A percentile compares a stretch with the other conserved stretches of the same genome.
phyloP scores from a whole-genome alignment of 2,888 invertebrate species.

The Pammene aurita region DNA sequence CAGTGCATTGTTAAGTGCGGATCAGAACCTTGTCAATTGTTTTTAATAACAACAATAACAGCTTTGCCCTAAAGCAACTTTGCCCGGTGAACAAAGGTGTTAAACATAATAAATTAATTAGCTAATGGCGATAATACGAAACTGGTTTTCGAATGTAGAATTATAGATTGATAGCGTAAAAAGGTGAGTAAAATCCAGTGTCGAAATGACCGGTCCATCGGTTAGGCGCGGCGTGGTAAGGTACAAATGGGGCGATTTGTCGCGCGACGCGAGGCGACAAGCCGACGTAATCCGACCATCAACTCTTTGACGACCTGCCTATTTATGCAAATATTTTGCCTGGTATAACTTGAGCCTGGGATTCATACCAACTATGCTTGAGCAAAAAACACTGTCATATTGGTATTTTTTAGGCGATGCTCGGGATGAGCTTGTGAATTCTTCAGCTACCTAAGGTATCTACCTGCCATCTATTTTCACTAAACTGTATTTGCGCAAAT shows the following conservation, averaged over 20 bases:
- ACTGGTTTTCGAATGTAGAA: too few relatives aligned
- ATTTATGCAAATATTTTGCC: not conserved
- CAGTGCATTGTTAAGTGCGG: too few relatives aligned
- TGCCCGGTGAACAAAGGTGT: too few relatives aligned
- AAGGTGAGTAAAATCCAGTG: not conserved
- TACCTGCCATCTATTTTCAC: too few relatives aligned
- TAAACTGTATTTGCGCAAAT: too few relatives aligned
- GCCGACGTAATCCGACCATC: conserved; percentile 73
- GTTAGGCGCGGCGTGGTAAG: conserved; percentile 47
- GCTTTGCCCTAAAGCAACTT: too few relatives aligned
- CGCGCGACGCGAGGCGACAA: conserved; percentile 71
- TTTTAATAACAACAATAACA: too few relatives aligned
- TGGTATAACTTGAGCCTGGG: not conserved
- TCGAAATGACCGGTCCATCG: conserved; percentile 2
- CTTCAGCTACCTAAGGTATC: too few relatives aligned
- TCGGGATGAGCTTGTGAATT: not conserved
- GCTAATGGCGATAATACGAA: too few relatives aligned
- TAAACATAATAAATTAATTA: too few relatives aligned
- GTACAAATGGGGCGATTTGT: conserved; percentile 80
- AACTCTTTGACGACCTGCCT: conserved; percentile 27
- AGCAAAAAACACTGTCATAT: not conserved
- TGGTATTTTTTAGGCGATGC: not conserved
- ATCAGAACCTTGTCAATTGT: too few relatives aligned
- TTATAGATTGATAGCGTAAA: not conserved
- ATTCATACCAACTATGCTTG: not conserved